Evolutionary conservation across 2,888 invertebrate species (phyloP).

Genomic region (Smittia sp.): DNA sequence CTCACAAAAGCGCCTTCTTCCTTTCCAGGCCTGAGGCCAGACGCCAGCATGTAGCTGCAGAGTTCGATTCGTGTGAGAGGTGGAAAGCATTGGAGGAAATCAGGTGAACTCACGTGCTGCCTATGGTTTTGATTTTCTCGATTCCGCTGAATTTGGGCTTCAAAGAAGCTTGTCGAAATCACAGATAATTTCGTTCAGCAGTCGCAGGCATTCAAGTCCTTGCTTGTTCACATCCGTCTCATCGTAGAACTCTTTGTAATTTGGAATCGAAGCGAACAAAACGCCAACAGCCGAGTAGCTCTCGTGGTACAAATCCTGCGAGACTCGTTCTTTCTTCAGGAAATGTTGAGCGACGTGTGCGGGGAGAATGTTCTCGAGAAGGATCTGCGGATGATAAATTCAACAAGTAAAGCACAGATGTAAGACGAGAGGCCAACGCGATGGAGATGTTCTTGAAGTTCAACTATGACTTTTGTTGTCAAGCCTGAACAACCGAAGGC

Average conservation of each 20-base stretch:
- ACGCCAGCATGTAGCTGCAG: conserved; percentile 97
- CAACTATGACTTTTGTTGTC: background rate
- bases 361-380: conserved; percentile 93
- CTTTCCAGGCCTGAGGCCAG: conserved; percentile 85
- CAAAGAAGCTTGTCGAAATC: conserved; percentile 96
- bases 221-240: conserved; percentile 97
- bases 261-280: conserved; percentile 98
- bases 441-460: background rate
- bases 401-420: background rate
- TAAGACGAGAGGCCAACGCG: background rate
- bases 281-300: conserved; percentile 90
- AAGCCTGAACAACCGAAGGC: background rate
- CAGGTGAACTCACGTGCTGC: conserved; percentile 72
- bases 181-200: conserved; percentile 96
- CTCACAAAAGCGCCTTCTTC: conserved; percentile 70
- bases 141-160: conserved; percentile 94
- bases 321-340: conserved; percentile 58
- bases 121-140: conserved; percentile 98
- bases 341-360: conserved; percentile 92
- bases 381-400: conserved; percentile 64
- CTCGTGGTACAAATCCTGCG: conserved; percentile 90
- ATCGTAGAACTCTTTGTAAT: conserved; percentile 95
- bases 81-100: too few relatives aligned
- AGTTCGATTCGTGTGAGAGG: too few relatives aligned
- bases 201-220: conserved; percentile 86